phyloP scores from a whole-genome alignment of 2,888 invertebrate species.

The Lochmaea capreae region DNA sequence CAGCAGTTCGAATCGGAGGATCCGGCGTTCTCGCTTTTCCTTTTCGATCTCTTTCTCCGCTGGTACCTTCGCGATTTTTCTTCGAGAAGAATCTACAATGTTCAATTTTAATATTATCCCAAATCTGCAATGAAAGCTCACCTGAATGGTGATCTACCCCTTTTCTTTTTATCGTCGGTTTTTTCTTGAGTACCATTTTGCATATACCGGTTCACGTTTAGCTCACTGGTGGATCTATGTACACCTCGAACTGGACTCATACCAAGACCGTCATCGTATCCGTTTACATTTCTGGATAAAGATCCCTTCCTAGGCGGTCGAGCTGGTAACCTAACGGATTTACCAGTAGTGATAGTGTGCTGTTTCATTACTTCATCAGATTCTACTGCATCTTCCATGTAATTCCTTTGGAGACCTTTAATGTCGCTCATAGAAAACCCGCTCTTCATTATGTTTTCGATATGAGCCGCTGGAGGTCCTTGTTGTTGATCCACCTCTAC shows the following conservation, averaged over 20 bases:
- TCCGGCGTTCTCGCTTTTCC: slow-evolving; percentile 79
- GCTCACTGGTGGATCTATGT: slow-evolving; percentile 80
- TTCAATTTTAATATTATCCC: not conserved
- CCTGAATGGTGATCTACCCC: slow-evolving; percentile 94
- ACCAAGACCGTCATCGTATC: slow-evolving; percentile 57
- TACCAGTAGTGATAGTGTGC: slow-evolving; percentile 59
- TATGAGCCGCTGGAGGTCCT: slow-evolving; percentile 77
- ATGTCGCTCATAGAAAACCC: slow-evolving; percentile 93
- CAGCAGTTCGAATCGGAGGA: slow-evolving; percentile 61
- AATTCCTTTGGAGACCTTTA: slow-evolving; percentile 88
- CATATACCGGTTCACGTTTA: slow-evolving; percentile 79
- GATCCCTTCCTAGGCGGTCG: slow-evolving; percentile 84
- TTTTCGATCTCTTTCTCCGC: slow-evolving; percentile 74
- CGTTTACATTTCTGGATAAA: slow-evolving; percentile 68
- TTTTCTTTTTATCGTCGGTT: slow-evolving; percentile 73
- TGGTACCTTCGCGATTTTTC: slow-evolving; percentile 76
- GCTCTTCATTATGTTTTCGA: slow-evolving; percentile 92
- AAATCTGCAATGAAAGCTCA: slow-evolving; percentile 57
- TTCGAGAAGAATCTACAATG: slow-evolving; percentile 82
- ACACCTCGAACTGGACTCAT: slow-evolving; percentile 64
- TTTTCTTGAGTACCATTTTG: slow-evolving; percentile 60
- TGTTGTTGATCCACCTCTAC: slow-evolving; percentile 76
- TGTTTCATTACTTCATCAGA: slow-evolving; percentile 74
- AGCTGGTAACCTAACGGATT: slow-evolving; percentile 69
- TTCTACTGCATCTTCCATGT: slow-evolving; percentile 84